These are phyloP conservation scores for Meloe dianella DNA, from an alignment of 2,888 invertebrate genomes.

Conservation along the genomic window DNA sequence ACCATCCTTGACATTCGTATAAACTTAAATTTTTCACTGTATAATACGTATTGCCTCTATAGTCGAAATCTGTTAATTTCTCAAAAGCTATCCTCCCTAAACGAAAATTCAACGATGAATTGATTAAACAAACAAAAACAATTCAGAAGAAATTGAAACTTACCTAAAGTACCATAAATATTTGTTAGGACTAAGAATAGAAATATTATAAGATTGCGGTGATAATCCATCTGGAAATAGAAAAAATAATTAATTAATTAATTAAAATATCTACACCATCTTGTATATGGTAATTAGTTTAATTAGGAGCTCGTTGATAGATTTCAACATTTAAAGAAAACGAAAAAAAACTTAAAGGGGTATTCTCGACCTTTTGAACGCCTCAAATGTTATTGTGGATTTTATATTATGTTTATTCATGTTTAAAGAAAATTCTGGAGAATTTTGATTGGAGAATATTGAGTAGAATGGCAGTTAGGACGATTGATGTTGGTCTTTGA, in stretches of 20 bases:
- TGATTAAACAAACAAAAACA: conserved; percentile 12
- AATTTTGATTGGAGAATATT: too few relatives aligned
- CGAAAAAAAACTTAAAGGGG: too few relatives aligned
- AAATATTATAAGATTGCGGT: conserved; percentile 41
- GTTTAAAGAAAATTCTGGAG: too few relatives aligned
- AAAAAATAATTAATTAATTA: too few relatives aligned
- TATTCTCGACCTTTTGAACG: too few relatives aligned
- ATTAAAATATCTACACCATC: too few relatives aligned
- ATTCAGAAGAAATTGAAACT: conserved; percentile 32
- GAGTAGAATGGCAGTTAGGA: too few relatives aligned
- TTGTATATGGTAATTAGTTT: background rate
- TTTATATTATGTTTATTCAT: too few relatives aligned
- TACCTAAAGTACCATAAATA: conserved; percentile 50
- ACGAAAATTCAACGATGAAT: conserved; percentile 40
- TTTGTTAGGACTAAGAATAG: conserved; percentile 51
- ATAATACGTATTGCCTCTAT: conserved; percentile 89
- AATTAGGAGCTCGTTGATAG: background rate
- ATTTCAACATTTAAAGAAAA: too few relatives aligned
- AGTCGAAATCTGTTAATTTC: conserved; percentile 91
- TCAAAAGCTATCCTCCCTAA: conserved; percentile 88
- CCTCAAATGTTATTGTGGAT: too few relatives aligned
- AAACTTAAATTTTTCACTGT: conserved; percentile 89
- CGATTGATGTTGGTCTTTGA: too few relatives aligned
- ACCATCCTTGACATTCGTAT: conserved; percentile 95
- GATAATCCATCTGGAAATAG: conserved; percentile 49